Evolutionary conservation across 2,113 vertebrate genomes (phyloP).

Genomic region (Podiceps cristatus): DNA sequence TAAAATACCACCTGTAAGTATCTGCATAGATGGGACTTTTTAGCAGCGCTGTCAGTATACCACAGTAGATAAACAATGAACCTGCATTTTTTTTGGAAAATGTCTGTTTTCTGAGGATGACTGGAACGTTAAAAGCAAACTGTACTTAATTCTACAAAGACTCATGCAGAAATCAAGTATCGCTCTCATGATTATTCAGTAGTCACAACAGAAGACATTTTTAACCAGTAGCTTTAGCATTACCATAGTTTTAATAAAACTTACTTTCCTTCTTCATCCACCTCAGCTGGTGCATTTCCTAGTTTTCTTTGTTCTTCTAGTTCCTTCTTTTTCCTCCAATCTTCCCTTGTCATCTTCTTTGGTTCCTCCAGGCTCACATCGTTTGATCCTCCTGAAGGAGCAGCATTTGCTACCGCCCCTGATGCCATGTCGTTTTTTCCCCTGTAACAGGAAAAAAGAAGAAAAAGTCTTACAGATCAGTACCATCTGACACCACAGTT

Average conservation of each 20-base stretch:
- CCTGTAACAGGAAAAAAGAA: neutral
- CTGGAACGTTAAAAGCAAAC: neutral
- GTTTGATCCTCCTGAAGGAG: conserved; percentile 73
- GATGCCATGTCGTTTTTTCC: conserved; percentile 48
- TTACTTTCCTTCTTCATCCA: conserved; percentile 98
- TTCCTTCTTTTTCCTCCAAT: conserved; percentile 99
- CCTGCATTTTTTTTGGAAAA: accelerated
- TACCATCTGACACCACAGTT: accelerated
- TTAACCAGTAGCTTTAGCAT: neutral
- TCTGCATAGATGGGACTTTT: accelerated
- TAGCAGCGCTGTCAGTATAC: neutral
- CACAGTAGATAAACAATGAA: neutral
- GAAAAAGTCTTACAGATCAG: accelerated
- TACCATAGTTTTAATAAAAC: neutral
- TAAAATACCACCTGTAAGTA: neutral
- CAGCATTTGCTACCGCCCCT: neutral
- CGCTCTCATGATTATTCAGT: neutral
- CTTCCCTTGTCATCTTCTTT: conserved; percentile 97
- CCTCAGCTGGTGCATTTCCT: conserved; percentile 96
- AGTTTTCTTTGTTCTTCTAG: conserved; percentile 96
- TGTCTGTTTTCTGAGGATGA: neutral
- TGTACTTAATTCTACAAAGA: neutral
- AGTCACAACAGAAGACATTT: neutral
- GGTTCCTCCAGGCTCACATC: conserved; percentile 92
- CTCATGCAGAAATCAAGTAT: accelerated